Base-by-base conservation (phyloP, 2,888 invertebrate genomes). In the Piscicola geometra region DNA sequence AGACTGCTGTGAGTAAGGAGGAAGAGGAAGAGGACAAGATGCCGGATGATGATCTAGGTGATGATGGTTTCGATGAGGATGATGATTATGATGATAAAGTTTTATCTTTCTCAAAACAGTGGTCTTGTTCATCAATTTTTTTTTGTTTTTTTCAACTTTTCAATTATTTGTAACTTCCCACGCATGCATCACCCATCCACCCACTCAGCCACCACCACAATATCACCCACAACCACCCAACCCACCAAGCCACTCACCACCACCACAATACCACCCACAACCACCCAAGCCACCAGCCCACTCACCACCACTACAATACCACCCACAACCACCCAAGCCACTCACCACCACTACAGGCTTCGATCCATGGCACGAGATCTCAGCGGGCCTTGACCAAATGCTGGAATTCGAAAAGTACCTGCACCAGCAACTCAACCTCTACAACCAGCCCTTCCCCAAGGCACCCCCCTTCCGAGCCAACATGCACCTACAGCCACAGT, bases 301-400 rank as follows among this genome's bases (percentile, higher is more conserved):
- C n/a, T 30, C 66, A 28, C 66, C n/a, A 12, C n/a, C 66, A 12
- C 33, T 18, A 12, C 68, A 0, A 0, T 21, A 1, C 15, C 1
- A n/a, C 9, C 35, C 0, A 12, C 25, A 0, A n/a, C 47, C 30
- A 9, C 36, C 36, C 25, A 41, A 30, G 25, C 0, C 41, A 18
- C 30, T 18, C 30, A 15, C 71, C 18, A 21, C 50, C 30, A 2
- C 71, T 71, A 3, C 71, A 71, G 71, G 52, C 52, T 30, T 71
- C 52, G 71, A 71, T 30, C 71, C 71, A 52, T 71, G 71, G 71
- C 36, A 71, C n/a, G 52, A 50, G 47, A 33, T 52, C 30, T 71
- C 71, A 0, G n/a, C n/a, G 21, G 56, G 52, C n/a, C 25, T 71
- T 0, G 71, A 50, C 15, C 33, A 32, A 15, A 67, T 67, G 67